A percentile compares a stretch with the other conserved stretches of the same genome.
These are phyloP conservation scores for Bombus vancouverensis DNA, from an alignment of 1,140 invertebrate species.

Conservation along the genomic window DNA sequence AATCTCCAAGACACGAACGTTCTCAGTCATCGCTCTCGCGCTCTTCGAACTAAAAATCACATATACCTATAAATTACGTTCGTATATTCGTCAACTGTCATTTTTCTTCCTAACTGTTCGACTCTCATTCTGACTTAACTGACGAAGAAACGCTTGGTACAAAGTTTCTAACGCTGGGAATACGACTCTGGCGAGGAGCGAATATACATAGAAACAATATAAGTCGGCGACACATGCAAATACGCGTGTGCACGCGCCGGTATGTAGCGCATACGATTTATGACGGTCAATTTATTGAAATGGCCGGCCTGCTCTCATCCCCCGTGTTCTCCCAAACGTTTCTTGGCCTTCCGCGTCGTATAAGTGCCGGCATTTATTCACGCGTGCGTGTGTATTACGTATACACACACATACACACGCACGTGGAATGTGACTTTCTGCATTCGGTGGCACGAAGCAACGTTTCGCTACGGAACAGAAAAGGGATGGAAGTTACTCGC, in stretches of 20 bases:
- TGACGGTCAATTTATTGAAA: constrained; percentile 76
- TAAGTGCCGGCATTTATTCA: constrained; percentile 15
- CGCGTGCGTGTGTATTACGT: background rate
- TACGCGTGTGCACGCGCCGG: constrained; percentile 20
- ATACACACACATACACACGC: background rate
- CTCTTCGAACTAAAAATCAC: background rate
- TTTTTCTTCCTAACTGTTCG: background rate
- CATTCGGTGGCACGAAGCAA: constrained; percentile 13
- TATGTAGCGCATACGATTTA: constrained; percentile 68
- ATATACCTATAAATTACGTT: too few species aligned
- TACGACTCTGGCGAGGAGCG: constrained; percentile 20
- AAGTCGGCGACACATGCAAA: constrained; percentile 35
- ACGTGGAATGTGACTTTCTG: constrained; percentile 9
- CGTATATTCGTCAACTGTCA: too few species aligned
- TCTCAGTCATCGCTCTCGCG: too few species aligned
- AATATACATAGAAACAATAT: constrained; percentile 14
- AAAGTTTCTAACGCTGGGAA: background rate
- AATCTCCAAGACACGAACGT: background rate
- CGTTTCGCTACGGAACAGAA: background rate
- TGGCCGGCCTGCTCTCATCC: constrained; percentile 49
- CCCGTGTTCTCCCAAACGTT: constrained; percentile 29
- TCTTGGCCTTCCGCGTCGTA: constrained; percentile 38
- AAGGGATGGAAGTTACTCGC: constrained; percentile 25
- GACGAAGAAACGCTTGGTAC: background rate
- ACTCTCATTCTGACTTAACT: background rate